These are phyloP conservation scores for Parnassius glacialis DNA, from an alignment of 2,888 invertebrate genomes.

Conservation along the genomic window DNA sequence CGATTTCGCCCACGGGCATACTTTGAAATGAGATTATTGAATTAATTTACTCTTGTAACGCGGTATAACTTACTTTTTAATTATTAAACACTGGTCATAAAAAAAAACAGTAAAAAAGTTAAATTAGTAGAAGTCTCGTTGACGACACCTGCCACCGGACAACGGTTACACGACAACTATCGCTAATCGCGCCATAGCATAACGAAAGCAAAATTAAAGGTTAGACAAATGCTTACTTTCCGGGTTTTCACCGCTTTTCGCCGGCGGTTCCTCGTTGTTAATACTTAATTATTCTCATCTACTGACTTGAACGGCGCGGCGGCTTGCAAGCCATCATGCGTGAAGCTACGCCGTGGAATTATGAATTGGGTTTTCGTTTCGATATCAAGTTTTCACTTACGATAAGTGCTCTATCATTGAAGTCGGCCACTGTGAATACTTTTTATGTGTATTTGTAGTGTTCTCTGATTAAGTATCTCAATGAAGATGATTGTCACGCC, in stretches of 20 bases:
- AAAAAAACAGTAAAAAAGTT: background rate
- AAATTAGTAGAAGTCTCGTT: background rate
- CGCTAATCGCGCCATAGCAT: background rate
- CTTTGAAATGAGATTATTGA: slow-evolving; percentile 6
- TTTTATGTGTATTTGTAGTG: too few species aligned
- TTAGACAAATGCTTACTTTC: slow-evolving; percentile 18
- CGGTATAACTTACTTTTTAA: slow-evolving; percentile 5
- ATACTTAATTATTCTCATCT: slow-evolving; percentile 44
- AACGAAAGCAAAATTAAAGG: slow-evolving; percentile 20
- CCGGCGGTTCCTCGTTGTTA: slow-evolving; percentile 57
- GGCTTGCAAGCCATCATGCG: slow-evolving; percentile 10
- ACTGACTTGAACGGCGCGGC: slow-evolving; percentile 20
- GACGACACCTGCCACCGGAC: background rate
- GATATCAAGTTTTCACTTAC: slow-evolving; percentile 14
- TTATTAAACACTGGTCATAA: background rate
- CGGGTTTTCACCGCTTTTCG: slow-evolving; percentile 44
- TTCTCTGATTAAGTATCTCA: too few species aligned
- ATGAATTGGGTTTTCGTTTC: slow-evolving; percentile 7
- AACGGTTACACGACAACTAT: slow-evolving; percentile 2
- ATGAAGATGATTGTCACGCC: too few species aligned
- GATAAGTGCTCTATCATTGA: slow-evolving; percentile 8
- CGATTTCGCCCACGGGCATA: slow-evolving; percentile 13
- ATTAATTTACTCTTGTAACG: slow-evolving; percentile 1
- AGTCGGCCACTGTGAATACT: background rate
- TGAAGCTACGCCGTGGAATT: slow-evolving; percentile 11